These are phyloP conservation scores for Sipha maydis DNA, from an alignment of 2,888 invertebrate genomes.

Conservation along the genomic window DNA sequence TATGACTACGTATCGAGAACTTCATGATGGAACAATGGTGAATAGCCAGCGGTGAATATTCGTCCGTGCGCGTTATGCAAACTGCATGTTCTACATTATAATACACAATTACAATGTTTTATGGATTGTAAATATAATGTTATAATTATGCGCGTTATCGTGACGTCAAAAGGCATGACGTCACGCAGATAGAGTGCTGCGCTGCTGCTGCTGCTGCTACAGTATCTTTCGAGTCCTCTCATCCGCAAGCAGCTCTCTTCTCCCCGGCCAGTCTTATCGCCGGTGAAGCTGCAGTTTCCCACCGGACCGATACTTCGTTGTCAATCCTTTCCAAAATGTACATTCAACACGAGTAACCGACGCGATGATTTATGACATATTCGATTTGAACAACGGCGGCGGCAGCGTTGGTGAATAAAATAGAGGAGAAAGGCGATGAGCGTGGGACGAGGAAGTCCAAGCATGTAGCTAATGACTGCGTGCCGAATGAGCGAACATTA, in stretches of 20 bases:
- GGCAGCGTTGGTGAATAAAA: slow-evolving; percentile 27
- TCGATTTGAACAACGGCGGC: slow-evolving; percentile 37
- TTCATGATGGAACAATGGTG: slow-evolving; percentile 31
- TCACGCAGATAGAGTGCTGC: no score
- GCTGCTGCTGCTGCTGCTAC: no score
- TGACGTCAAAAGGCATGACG: slow-evolving; percentile 19
- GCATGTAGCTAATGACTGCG: slow-evolving; percentile 24
- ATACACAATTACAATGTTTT: not conserved
- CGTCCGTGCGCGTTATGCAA: not conserved
- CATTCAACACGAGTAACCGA: not conserved
- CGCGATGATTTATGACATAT: slow-evolving; percentile 48
- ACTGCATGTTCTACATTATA: slow-evolving; percentile 22
- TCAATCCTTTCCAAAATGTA: slow-evolving; percentile 36
- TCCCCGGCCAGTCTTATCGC: no score
- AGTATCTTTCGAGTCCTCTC: no score
- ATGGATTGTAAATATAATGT: slow-evolving; percentile 21
- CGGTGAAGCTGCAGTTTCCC: not conserved
- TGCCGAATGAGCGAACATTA: not conserved
- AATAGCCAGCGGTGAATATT: not conserved
- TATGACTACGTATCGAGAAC: not conserved
- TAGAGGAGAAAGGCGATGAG: slow-evolving; percentile 46
- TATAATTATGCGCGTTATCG: not conserved
- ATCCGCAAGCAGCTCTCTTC: not conserved
- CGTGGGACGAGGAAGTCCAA: slow-evolving; percentile 40
- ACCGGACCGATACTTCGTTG: no score